A percentile compares a stretch with the other conserved stretches of the same genome.
Conservation (phyloP, 1,140 invertebrate species). For the Euborellia annulipes region DNA sequence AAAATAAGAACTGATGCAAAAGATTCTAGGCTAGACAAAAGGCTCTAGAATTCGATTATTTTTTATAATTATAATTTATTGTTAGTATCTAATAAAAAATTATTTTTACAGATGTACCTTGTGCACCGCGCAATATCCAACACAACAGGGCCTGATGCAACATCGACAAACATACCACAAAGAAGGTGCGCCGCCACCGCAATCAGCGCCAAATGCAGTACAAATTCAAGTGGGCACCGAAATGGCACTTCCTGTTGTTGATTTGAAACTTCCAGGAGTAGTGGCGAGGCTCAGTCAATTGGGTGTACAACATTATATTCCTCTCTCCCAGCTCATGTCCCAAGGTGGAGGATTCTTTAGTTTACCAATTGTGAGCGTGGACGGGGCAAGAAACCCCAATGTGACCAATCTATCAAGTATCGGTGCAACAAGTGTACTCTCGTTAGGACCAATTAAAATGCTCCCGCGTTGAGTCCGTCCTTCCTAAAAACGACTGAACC, state of each 20-base stretch:
- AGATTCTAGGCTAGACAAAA: constrained; percentile 20
- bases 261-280: constrained; percentile 45
- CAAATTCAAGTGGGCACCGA: constrained; percentile 27
- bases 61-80: constrained; percentile 1
- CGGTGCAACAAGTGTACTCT: constrained; percentile 46
- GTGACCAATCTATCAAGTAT: constrained; percentile 41
- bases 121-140: constrained; percentile 53
- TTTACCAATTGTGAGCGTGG: constrained; percentile 52
- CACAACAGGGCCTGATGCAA: constrained; percentile 40
- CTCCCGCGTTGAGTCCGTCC: constrained; percentile 26
- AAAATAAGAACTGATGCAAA: too few relatives aligned
- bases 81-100: background rate
- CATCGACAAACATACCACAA: constrained; percentile 55
- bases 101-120: constrained; percentile 42
- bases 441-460: constrained; percentile 49
- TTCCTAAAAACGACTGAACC: too few relatives aligned
- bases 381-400: constrained; percentile 42
- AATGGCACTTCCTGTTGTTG: constrained; percentile 52
- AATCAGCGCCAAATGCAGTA: constrained; percentile 21
- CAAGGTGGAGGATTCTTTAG: constrained; percentile 45
- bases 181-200: constrained; percentile 19
- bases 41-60: constrained; percentile 8
- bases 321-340: constrained; percentile 43
- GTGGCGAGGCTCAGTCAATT: constrained; percentile 42
- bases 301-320: constrained; percentile 57